These are phyloP conservation scores for Podocnemis expansa DNA, from an alignment of 2,113 vertebrate species.

Conservation along the genomic window DNA sequence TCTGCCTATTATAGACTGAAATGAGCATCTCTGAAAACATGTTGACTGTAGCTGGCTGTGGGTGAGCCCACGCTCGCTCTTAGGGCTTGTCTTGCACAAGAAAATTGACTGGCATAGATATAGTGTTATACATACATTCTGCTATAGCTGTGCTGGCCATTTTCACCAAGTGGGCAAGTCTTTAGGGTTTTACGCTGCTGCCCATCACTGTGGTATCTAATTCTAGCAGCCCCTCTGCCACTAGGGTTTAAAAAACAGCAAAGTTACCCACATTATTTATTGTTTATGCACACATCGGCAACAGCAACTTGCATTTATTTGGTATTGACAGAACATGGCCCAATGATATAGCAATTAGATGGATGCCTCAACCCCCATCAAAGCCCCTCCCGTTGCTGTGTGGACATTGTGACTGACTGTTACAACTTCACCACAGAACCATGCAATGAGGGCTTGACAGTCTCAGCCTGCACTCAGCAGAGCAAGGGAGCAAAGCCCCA, in stretches of 20 bases:
- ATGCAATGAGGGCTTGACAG: accelerated
- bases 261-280: not conserved
- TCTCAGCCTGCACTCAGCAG: not conserved
- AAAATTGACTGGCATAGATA: not conserved
- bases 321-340: not conserved
- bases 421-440: not conserved
- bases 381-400: not conserved
- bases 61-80: not conserved
- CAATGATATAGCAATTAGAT: accelerated
- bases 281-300: not conserved
- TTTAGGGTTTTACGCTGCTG: not conserved
- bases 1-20: not conserved
- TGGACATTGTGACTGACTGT: accelerated
- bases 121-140: not conserved
- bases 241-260: not conserved
- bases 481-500: not conserved
- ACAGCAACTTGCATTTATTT: not conserved
- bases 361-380: not conserved
- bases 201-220: not conserved
- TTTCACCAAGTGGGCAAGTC: not conserved
- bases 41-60: not conserved
- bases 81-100: not conserved
- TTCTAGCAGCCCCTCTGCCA: not conserved
- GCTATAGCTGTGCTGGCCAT: not conserved
- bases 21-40: not conserved